These are phyloP conservation scores for Ladona fulva DNA, from an alignment of 1,140 invertebrate genomes.

Conservation along the genomic window DNA sequence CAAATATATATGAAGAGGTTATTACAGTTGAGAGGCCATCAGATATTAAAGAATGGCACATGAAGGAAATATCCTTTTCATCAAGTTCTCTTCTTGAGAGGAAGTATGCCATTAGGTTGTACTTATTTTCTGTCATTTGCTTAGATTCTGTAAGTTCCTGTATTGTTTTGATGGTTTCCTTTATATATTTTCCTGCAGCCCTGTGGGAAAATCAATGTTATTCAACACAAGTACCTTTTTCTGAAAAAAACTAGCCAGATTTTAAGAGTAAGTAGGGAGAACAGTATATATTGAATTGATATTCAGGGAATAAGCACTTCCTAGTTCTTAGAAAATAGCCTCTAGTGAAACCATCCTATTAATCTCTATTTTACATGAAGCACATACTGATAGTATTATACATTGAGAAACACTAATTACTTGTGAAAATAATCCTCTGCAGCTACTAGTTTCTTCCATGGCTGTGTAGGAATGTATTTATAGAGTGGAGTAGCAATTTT, in stretches of 20 bases:
- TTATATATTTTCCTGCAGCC: slow-evolving; percentile 25
- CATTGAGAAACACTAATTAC: slow-evolving; percentile 23
- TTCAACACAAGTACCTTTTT: too few relatives aligned
- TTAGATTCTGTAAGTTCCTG: slow-evolving; percentile 26
- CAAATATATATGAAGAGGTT: slow-evolving; percentile 16
- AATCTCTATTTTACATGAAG: too few relatives aligned
- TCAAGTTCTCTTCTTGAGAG: slow-evolving; percentile 36
- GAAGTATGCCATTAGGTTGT: slow-evolving; percentile 40
- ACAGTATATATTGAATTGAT: too few relatives aligned
- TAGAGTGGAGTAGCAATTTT: slow-evolving; percentile 39
- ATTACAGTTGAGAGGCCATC: slow-evolving; percentile 46
- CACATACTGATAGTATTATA: slow-evolving; percentile 17
- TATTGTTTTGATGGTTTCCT: slow-evolving; percentile 27
- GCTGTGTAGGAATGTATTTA: slow-evolving; percentile 34
- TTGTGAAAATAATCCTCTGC: slow-evolving; percentile 37
- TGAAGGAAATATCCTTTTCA: slow-evolving; percentile 38
- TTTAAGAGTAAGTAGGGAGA: too few relatives aligned
- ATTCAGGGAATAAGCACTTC: too few relatives aligned
- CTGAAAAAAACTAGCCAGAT: too few relatives aligned
- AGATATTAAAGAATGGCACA: slow-evolving; percentile 42
- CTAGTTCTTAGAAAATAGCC: too few relatives aligned
- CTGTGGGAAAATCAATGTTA: slow-evolving; percentile 23
- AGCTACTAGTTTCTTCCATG: slow-evolving; percentile 33
- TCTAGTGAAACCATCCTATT: too few relatives aligned
- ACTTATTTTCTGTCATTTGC: slow-evolving; percentile 33